Evolutionary conservation across 2,888 invertebrate genomes (phyloP).

Genomic region (Hofmannophila pseudospretella): DNA sequence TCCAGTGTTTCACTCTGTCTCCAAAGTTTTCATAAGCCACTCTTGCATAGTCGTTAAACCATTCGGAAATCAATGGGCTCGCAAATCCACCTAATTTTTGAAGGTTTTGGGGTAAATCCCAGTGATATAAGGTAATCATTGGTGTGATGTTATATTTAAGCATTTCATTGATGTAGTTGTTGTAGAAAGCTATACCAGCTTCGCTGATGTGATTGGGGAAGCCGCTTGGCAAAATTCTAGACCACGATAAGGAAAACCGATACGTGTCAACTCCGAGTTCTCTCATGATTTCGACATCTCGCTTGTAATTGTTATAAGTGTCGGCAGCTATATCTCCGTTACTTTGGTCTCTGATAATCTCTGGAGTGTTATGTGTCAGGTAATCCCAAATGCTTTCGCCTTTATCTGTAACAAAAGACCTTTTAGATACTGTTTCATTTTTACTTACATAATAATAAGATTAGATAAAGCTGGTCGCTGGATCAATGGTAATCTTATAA

Average conservation of each 20-base stretch:
- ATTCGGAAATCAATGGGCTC: constrained; percentile 48
- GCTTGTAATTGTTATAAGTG: constrained; percentile 74
- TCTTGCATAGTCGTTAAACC: constrained; percentile 63
- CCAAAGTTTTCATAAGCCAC: constrained; percentile 53
- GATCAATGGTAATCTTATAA: no score
- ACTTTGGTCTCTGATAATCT: constrained; percentile 20
- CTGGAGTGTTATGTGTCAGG: constrained; percentile 27
- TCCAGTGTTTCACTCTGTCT: constrained; percentile 68
- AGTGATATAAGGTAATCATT: constrained; percentile 70
- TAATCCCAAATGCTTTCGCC: constrained; percentile 37
- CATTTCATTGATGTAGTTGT: constrained; percentile 78
- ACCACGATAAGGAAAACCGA: constrained; percentile 78
- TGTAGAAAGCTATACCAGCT: constrained; percentile 80
- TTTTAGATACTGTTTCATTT: no score
- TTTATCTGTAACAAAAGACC: constrained; percentile 21
- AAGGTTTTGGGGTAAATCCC: constrained; percentile 67
- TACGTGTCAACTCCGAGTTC: constrained; percentile 60
- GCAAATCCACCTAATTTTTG: constrained; percentile 71
- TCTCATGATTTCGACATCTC: constrained; percentile 59
- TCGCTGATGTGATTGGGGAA: constrained; percentile 67
- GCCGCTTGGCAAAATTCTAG: constrained; percentile 78
- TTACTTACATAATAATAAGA: no score
- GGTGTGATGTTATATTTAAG: constrained; percentile 77
- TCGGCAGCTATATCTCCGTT: constrained; percentile 78
- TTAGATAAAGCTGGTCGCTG: no score